Evolutionary conservation across 2,888 invertebrate genomes (phyloP).

Genomic region (Lypha dubia): DNA sequence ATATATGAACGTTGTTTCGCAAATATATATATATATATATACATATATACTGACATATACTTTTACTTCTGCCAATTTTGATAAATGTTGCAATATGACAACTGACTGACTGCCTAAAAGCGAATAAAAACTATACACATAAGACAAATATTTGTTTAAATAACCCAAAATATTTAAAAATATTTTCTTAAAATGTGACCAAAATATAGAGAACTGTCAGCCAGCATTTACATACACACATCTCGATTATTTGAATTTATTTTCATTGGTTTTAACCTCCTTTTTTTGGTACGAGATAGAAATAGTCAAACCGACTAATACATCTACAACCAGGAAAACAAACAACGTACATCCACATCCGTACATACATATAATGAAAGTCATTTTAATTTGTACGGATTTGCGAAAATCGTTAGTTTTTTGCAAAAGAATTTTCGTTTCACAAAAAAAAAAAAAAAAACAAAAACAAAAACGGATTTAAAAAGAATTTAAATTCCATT

Average conservation of each 20-base stretch:
- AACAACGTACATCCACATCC: conserved; percentile 12
- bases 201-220: not conserved
- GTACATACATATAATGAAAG: conserved; percentile 20
- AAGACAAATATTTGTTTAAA: not conserved
- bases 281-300: conserved; percentile 14
- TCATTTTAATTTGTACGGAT: conserved; percentile 1
- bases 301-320: conserved; percentile 17
- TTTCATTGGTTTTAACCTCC: conserved; percentile 54
- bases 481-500: conserved; percentile 17
- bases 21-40: too few species aligned
- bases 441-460: too few species aligned
- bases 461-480: too few species aligned
- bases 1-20: conserved; percentile 4
- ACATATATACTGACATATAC: too few species aligned
- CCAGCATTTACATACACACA: not conserved
- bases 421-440: conserved; percentile 27
- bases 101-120: conserved; percentile 55
- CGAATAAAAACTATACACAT: conserved; percentile 21
- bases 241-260: conserved; percentile 38
- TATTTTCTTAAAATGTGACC: conserved; percentile 10
- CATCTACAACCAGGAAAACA: conserved; percentile 5
- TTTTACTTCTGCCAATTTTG: conserved; percentile 71
- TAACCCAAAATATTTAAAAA: conserved; percentile 14
- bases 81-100: conserved; percentile 64
- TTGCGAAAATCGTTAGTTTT: not conserved